Conservation (phyloP, 2,113 vertebrate genomes). For the Apeltes quadracus region DNA sequence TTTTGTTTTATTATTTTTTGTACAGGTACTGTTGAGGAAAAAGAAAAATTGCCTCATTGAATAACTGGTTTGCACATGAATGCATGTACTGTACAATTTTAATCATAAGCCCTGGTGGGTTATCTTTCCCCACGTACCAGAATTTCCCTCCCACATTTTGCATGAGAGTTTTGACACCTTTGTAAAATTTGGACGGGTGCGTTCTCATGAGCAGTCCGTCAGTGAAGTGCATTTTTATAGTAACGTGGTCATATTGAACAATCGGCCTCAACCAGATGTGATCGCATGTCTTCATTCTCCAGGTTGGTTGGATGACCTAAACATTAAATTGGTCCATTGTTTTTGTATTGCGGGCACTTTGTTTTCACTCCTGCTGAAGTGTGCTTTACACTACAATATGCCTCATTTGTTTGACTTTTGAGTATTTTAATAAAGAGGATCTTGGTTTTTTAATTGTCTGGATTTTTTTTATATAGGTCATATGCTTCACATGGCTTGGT, state of each 20-base stretch:
- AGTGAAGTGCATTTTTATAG: constrained; percentile 17
- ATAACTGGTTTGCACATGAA: constrained; percentile 66
- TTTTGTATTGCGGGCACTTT: constrained; percentile 35
- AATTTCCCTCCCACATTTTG: constrained; percentile 31
- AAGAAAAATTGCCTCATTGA: constrained; percentile 31
- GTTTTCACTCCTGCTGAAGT: constrained; percentile 59
- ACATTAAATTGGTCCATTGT: not conserved
- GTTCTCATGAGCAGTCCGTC: constrained; percentile 46
- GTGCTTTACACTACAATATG: constrained; percentile 42
- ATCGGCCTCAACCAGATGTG: constrained; percentile 8
- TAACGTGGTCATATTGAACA: not conserved
- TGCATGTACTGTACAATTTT: constrained; percentile 66
- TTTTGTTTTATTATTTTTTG: constrained; percentile 36
- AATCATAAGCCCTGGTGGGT: constrained; percentile 14
- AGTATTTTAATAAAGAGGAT: constrained; percentile 68
- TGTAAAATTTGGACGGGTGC: constrained; percentile 16
- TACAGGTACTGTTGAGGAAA: constrained; percentile 54
- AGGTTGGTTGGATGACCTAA: not conserved
- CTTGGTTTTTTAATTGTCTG: constrained; percentile 33
- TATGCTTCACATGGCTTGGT: not conserved
- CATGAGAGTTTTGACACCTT: constrained; percentile 53
- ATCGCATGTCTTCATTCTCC: constrained; percentile 1
- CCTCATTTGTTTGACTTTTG: constrained; percentile 62
- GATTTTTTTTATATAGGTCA: not conserved
- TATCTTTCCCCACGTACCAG: constrained; percentile 18